Evolutionary conservation across 2,888 invertebrate species (phyloP).

Genomic region (Machimus rusticus): DNA sequence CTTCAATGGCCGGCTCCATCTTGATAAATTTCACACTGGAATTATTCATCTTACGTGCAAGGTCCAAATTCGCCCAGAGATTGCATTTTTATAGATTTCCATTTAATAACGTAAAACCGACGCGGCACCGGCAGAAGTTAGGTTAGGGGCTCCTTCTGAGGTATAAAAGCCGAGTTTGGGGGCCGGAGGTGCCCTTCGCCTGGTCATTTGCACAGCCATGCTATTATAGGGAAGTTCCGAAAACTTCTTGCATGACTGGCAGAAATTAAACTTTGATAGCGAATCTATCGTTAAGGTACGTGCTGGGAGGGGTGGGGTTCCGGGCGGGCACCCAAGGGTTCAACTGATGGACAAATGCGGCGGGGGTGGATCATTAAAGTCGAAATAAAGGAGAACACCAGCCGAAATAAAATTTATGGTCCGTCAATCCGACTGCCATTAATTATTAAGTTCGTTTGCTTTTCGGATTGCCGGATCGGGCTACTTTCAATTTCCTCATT

Average conservation of each 20-base stretch:
- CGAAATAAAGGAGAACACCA: constrained; percentile 15
- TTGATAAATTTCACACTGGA: constrained; percentile 28
- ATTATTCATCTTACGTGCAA: constrained; percentile 21
- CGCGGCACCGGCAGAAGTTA: neutral
- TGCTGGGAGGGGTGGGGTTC: neutral
- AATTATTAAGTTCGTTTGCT: constrained; percentile 4
- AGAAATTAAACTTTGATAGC: constrained; percentile 30
- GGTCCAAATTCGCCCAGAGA: neutral
- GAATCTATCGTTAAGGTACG: constrained; percentile 17
- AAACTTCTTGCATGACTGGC: constrained; percentile 30
- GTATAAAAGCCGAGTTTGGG: neutral
- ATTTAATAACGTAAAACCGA: neutral
- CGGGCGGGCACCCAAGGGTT: neutral
- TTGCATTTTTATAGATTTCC: constrained; percentile 32
- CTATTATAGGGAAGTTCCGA: constrained; percentile 2
- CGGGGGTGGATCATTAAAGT: neutral
- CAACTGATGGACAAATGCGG: neutral
- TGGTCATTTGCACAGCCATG: neutral
- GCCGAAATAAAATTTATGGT: constrained; percentile 35
- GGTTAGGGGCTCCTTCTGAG: no score
- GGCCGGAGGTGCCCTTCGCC: neutral
- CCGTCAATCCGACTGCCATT: constrained; percentile 20
- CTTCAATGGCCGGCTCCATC: neutral
- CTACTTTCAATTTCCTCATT: constrained; percentile 4
- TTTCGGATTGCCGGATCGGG: neutral